Conservation (phyloP, 2,888 invertebrate species). For the Drepanosiphum platanoidis region DNA sequence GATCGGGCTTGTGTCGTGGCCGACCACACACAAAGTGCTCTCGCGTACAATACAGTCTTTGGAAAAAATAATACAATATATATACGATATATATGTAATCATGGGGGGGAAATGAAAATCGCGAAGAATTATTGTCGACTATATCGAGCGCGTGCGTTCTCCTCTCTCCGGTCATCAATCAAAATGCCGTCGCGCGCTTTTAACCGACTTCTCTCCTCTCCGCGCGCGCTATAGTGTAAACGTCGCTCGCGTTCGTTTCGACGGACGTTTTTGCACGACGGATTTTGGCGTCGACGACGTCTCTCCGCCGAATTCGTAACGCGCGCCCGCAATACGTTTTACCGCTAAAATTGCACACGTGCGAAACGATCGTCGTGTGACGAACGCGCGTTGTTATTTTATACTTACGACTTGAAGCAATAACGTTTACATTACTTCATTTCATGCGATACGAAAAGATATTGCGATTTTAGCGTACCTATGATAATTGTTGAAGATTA, state of each 20-base stretch:
- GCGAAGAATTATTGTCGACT: neutral
- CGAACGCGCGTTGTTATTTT: too few species aligned
- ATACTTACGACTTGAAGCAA: too few species aligned
- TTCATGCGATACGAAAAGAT: too few species aligned
- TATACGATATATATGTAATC: neutral
- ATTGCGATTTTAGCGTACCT: too few species aligned
- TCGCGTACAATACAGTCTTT: neutral
- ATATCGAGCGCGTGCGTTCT: neutral
- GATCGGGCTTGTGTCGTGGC: too few species aligned
- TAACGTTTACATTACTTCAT: too few species aligned
- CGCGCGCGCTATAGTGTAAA: neutral
- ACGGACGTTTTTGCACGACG: too few species aligned
- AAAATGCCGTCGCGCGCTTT: neutral
- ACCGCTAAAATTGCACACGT: neutral
- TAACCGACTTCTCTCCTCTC: neutral
- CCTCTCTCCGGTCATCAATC: conserved; percentile 19
- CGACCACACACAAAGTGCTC: conserved; percentile 16
- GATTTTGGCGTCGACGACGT: neutral
- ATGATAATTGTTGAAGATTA: too few species aligned
- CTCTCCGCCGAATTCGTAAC: neutral
- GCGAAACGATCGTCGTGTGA: neutral
- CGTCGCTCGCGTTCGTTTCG: neutral
- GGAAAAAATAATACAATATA: neutral
- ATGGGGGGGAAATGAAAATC: conserved; percentile 16
- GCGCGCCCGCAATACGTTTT: too few species aligned